Evolutionary conservation across 2,888 invertebrate species (phyloP), one percentile per base, ranked within the genome.

Genomic region (Schrankia costaestrigalis): DNA sequence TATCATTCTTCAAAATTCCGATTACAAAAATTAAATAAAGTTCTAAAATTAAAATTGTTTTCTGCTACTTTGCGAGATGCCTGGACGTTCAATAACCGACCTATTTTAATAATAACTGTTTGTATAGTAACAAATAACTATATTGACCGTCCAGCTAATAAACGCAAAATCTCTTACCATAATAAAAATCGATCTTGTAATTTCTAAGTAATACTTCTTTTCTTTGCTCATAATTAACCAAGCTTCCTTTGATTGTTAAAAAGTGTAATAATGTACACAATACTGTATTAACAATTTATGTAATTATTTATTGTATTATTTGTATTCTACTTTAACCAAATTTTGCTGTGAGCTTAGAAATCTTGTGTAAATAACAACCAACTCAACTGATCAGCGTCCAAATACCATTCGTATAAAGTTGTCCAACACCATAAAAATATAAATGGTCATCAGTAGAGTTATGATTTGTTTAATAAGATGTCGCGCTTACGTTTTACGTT

Each of bases 331-430:
- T 24, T 41, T 40, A 45, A 30, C 18, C 36, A 37, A 31, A 45
- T 39, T 42, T 48, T 47, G 33, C 45, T 52, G 40, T 52, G 26
- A 41, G 43, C 25, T 46, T 56, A 50, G 35, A 23, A 23, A 43
- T 49, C n/a, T 42, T 39, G 34, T 42, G 34, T 51, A 53, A 48
- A 13, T 29, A 27, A 43, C 35, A 50, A 46, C 26, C 50, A 60
- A 46, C 61, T 65, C 65, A 61, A 67, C 44, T 65, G 68, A 59
- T 62, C 46, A 38, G 44, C 47, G 23, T 41, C 45, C 37, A 41
- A 17, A 4, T n/a, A n/a, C n/a, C n/a, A n/a, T n/a, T n/a, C n/a
- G n/a, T n/a, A n/a, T n/a, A n/a, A n/a, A n/a, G n/a, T n/a, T n/a
- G n/a, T n/a, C n/a, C n/a, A n/a, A n/a, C n/a, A n/a, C n/a, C n/a